Evolutionary conservation across 2,113 vertebrate species (phyloP).

Genomic region (Aythya baeri): DNA sequence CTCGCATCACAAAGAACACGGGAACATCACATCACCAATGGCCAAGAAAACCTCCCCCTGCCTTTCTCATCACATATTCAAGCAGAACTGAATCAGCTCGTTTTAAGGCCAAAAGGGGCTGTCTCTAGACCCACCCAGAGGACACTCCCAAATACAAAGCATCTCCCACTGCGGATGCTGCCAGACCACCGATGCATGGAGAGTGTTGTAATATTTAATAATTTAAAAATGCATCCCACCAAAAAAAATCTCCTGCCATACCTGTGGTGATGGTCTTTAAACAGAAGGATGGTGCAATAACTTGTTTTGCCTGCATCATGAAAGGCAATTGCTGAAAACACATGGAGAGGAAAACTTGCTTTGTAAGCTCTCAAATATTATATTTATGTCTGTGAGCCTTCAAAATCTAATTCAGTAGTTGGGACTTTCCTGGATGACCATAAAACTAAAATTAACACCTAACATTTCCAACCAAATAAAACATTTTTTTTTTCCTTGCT

Average conservation of each 20-base stretch:
- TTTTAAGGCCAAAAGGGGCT: neutral
- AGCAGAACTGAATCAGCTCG: neutral
- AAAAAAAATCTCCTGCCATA: neutral
- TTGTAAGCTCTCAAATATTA: neutral
- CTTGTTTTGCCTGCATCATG: neutral
- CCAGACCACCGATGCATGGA: too few relatives aligned
- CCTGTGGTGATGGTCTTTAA: neutral
- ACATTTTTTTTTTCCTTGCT: neutral
- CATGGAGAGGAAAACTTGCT: neutral
- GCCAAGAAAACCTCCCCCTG: neutral
- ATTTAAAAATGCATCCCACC: neutral
- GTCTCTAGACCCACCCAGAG: neutral
- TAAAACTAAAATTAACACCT: neutral
- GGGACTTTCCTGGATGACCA: neutral
- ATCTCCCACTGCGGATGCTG: neutral
- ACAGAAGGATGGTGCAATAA: neutral
- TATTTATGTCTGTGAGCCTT: neutral
- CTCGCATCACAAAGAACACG: accelerated
- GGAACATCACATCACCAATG: accelerated
- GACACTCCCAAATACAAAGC: neutral
- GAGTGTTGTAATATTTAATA: neutral
- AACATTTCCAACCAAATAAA: neutral
- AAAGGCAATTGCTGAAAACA: neutral
- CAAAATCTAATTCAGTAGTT: neutral
- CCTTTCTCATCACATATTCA: neutral